Percentiles rank a stretch among this genome's conserved stretches.
Conservation (phyloP, 1,140 invertebrate species). For the Chironomus tepperi region DNA sequence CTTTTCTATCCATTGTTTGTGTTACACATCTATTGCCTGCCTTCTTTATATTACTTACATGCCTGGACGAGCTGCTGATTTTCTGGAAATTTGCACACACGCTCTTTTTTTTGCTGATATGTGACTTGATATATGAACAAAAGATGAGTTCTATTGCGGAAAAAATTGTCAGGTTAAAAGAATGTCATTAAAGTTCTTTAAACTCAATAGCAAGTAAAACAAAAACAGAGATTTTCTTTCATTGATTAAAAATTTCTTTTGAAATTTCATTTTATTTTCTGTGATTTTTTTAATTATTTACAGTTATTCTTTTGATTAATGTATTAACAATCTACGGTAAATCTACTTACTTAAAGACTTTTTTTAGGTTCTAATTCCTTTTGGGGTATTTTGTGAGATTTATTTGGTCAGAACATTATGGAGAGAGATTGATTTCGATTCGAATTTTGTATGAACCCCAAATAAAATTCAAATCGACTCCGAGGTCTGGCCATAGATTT, state of each 20-base stretch:
- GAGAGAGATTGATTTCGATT: too few relatives aligned
- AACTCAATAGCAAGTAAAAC: background rate
- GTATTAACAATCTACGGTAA: slow-evolving; percentile 1
- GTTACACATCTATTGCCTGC: background rate
- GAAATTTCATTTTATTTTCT: background rate
- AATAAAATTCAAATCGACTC: too few relatives aligned
- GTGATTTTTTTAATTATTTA: background rate
- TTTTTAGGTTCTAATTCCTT: too few relatives aligned
- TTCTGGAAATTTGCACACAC: slow-evolving; percentile 1
- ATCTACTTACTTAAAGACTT: background rate
- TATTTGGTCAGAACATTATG: too few relatives aligned
- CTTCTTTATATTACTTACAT: slow-evolving; percentile 2
- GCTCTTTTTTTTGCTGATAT: too few relatives aligned
- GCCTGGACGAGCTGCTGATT: background rate
- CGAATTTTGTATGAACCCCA: too few relatives aligned
- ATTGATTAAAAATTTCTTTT: background rate
- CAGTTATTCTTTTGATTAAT: background rate
- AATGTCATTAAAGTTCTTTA: slow-evolving; percentile 6
- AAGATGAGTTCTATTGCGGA: background rate
- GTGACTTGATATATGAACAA: background rate
- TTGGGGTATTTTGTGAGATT: too few relatives aligned
- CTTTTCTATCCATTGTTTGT: background rate
- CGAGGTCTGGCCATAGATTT: too few relatives aligned
- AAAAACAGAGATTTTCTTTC: slow-evolving; percentile 15
- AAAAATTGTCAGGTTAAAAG: background rate